Base-by-base conservation (phyloP, 2,797 vertebrate species). In the Mus spretus region DNA sequence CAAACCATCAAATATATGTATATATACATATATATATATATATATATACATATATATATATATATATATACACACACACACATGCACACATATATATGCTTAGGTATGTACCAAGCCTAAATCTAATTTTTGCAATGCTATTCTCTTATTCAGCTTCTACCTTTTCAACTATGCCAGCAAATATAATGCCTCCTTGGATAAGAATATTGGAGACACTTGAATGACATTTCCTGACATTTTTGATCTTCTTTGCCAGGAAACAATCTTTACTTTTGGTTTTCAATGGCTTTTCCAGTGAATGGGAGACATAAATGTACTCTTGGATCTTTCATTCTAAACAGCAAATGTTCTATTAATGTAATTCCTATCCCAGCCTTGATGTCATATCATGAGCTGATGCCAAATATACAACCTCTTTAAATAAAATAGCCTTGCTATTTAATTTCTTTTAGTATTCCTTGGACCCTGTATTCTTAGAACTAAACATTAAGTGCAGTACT, bases 401-500 rank as follows among this genome's bases (percentile, higher is more conserved):
- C 61, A 93, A 57, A 40, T 93, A 9, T 14, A 14, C 19, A 95
- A 17, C 14, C 9, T 83, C 22, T 82, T 47, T 87, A 87, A 87
- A 77, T 75, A 22, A 82, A 81, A 82, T 31, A 15, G 2, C 5
- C 0, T 93, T 96, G 83, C 19, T 40, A 31, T 31, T 93, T 7
- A 83, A 88, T 83, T 47, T 75, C 22, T 47, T 24, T 90, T 67
- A 61, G 19, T 81, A 20, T 88, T 37, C 91, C 19, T 3, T 70
- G 24, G 78, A 9, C 7, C 15, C n/a, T 78, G 44, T 31, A 47
- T 28, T 47, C 53, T 4, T 55, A 72, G 61, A 94, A 72, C 72
- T 91, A 75, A 61, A 87, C 90, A 63, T 24, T 63, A 93, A 96
- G 19, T 83, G 5, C 13, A 67, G n/a, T 20, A 63, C 44, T 80